Base-by-base conservation (phyloP, 2,888 invertebrate genomes). In the Cheilosia scutellata region DNA sequence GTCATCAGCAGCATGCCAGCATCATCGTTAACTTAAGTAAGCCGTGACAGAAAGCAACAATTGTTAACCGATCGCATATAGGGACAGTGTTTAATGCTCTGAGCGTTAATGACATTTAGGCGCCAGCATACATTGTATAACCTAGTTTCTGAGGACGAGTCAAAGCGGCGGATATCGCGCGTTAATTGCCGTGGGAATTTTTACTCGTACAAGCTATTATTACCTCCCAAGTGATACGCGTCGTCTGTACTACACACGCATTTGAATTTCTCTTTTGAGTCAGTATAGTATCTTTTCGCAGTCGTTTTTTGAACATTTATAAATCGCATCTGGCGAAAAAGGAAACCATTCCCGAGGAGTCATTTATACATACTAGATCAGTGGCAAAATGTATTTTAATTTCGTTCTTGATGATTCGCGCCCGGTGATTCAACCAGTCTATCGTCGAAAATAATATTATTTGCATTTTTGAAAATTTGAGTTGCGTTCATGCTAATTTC, bases 171-270 rank as follows among this genome's bases (percentile, higher is more conserved):
- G 76, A 70, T 76, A 68, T 63, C 16, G 20, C 57, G 31, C 11
- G 51, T 83, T 83, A 78, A 83, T 78, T 83, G 82, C 55, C 82
- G 82, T 83, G 82, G 47, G 82, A 83, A 78, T 40, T 49, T 68
- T 2, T 68, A 31, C 33, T 51, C 47, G 20, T 9, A 11, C 9
- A 11, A 9, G 7, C 11, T 40, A 40, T 49, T 47, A 16, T 51
- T 53, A 27, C 63, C 27, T 7, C 20, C 9, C 42, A 78, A 65
- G 9, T 11, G 9, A 57, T 49, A 16, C 42, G 27, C 44, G 13
- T 4, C 49, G 1, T 5, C 47, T 33, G 9, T 33, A 33, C 33
- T 33, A 33, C 33, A 53, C 44, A 70, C 37, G 11, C 49, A n/a
- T 33, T 49, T n/a, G 4, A 16, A 44, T 63, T 63, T 0, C 20